A percentile compares a stretch with the other conserved stretches of the same genome.
phyloP scores from a whole-genome alignment of 2,113 vertebrate species.

The Notothenia coriiceps region DNA sequence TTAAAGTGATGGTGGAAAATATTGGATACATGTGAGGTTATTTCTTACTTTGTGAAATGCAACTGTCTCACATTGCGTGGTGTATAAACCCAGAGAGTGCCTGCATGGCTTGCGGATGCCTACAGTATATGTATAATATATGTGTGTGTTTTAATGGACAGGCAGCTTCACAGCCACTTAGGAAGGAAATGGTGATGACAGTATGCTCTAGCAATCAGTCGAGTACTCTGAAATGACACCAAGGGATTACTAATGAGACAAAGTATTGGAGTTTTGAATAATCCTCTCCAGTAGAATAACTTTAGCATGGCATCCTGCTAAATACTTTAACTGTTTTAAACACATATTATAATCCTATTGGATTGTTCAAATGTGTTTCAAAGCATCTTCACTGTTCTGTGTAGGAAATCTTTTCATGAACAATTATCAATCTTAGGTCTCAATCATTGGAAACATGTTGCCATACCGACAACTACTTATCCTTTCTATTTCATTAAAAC shows the following conservation, averaged over 20 bases:
- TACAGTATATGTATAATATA: no score
- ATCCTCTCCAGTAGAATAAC: conserved; percentile 37
- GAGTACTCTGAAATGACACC: conserved; percentile 45
- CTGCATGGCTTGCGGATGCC: no score
- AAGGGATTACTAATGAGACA: conserved; percentile 61
- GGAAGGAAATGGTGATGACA: conserved; percentile 49
- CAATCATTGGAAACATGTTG: neutral
- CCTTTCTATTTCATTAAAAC: no score
- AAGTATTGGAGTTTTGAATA: conserved; percentile 29
- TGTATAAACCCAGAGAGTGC: neutral
- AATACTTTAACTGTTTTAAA: neutral
- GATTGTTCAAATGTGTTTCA: neutral
- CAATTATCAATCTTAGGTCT: conserved; percentile 3
- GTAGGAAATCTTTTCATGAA: neutral
- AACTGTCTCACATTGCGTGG: neutral
- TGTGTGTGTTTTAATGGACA: conserved; percentile 52
- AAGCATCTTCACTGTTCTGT: neutral
- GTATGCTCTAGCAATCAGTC: conserved; percentile 44
- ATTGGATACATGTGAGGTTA: neutral
- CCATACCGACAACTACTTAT: no score
- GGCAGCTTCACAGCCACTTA: conserved; percentile 50
- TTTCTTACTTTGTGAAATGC: neutral
- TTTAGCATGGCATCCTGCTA: conserved; percentile 6
- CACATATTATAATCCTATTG: neutral
- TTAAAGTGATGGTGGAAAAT: neutral